Percentiles rank a stretch among this genome's conserved stretches.
Evolutionary conservation across 2,113 vertebrate genomes (phyloP).

Genomic region (Isurus oxyrinchus): DNA sequence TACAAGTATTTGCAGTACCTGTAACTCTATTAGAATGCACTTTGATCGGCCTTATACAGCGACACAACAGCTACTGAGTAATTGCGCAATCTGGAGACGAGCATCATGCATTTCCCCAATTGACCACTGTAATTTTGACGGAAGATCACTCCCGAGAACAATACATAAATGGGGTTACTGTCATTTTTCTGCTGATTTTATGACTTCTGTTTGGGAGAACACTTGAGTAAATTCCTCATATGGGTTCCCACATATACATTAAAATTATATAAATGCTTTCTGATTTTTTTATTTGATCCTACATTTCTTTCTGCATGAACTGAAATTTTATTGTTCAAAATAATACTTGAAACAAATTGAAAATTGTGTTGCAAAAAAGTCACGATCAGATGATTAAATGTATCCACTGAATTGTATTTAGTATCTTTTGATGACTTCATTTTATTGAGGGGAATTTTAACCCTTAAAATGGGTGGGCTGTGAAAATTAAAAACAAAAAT

Average conservation of each 20-base stretch:
- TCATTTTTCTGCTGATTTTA: background rate
- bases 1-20: background rate
- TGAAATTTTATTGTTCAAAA: background rate
- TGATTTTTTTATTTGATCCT: background rate
- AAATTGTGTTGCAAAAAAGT: too few species aligned
- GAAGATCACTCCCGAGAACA: background rate
- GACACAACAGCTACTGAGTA: background rate
- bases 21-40: background rate
- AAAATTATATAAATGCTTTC: background rate
- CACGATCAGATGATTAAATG: too few species aligned
- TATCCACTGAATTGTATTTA: too few species aligned
- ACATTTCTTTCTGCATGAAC: background rate
- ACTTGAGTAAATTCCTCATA: background rate
- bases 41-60: background rate
- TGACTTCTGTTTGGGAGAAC: background rate
- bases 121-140: background rate
- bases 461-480: background rate
- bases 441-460: background rate
- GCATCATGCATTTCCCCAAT: background rate
- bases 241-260: background rate
- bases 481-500: background rate
- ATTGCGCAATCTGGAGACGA: background rate
- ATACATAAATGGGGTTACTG: background rate
- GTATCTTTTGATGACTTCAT: background rate
- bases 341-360: too few species aligned